Conservation (phyloP, 2,113 vertebrate genomes). For the Eulemur rufifrons region DNA sequence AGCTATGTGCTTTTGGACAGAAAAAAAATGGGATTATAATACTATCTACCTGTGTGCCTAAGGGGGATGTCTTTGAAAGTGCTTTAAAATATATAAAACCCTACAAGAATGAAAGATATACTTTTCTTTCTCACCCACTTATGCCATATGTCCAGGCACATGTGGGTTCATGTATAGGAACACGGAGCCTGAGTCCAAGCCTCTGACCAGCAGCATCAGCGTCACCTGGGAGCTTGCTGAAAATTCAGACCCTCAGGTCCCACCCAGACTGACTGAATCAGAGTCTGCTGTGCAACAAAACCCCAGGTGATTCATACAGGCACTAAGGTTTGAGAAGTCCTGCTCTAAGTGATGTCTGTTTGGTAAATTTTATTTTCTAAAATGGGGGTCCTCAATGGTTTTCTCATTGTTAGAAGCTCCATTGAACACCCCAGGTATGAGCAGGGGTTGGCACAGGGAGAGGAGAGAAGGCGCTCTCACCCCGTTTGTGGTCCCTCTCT, state of each 20-base stretch:
- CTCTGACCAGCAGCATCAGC: background rate
- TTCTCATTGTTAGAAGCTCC: background rate
- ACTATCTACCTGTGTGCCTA: background rate
- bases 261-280: background rate
- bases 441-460: too few relatives aligned
- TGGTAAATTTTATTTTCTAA: background rate
- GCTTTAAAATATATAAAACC: background rate
- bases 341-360: background rate
- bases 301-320: background rate
- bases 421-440: background rate
- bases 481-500: accelerated
- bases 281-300: background rate
- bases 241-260: background rate
- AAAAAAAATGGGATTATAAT: background rate
- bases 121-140: background rate
- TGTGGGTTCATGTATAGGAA: background rate
- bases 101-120: accelerated
- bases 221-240: background rate
- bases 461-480: background rate
- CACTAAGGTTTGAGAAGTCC: too few relatives aligned
- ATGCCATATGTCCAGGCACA: accelerated
- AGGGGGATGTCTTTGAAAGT: background rate
- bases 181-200: background rate
- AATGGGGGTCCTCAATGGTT: background rate
- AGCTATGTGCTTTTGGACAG: background rate